A percentile compares a stretch with the other conserved stretches of the same genome.
phyloP scores from a whole-genome alignment of 2,797 vertebrate genomes.

The Propithecus deckenii region DNA sequence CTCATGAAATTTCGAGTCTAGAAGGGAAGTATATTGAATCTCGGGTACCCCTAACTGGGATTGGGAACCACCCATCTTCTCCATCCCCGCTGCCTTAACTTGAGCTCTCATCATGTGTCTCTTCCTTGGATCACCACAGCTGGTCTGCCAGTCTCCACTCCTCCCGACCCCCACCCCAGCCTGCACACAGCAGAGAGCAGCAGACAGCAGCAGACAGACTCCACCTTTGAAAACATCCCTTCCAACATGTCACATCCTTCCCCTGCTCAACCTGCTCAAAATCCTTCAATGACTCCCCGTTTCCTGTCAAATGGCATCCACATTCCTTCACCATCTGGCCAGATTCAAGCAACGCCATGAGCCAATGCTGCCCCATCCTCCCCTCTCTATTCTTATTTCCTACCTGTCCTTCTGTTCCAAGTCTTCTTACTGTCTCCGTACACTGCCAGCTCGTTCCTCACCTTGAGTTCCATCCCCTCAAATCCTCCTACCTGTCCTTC shows the following conservation, averaged over 20 bases:
- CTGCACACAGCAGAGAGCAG: slow-evolving; percentile 48
- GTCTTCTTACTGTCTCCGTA: not conserved
- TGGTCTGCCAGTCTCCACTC: slow-evolving; percentile 4
- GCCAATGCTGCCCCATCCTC: not conserved
- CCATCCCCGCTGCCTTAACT: not conserved
- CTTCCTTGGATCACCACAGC: slow-evolving; percentile 38
- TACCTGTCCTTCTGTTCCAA: not conserved
- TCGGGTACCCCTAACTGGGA: not conserved
- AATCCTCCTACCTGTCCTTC: not conserved
- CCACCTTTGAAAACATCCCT: slow-evolving; percentile 77
- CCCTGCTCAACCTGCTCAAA: slow-evolving; percentile 65
- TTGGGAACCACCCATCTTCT: not conserved
- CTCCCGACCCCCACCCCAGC: not conserved
- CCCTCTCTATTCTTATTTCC: not conserved
- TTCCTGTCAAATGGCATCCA: slow-evolving; percentile 64
- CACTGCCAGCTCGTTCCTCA: not conserved
- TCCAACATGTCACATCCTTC: slow-evolving; percentile 74
- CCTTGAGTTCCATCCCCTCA: not conserved
- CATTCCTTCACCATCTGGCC: slow-evolving; percentile 63
- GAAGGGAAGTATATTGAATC: not conserved
- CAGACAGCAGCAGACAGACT: slow-evolving; percentile 45
- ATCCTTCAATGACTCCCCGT: slow-evolving; percentile 62
- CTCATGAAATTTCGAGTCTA: not conserved
- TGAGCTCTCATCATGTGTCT: not conserved
- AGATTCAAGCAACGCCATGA: not conserved